These are phyloP conservation scores for Mormoops blainvillei DNA, from an alignment of 2,113 vertebrate species.

Conservation along the genomic window DNA sequence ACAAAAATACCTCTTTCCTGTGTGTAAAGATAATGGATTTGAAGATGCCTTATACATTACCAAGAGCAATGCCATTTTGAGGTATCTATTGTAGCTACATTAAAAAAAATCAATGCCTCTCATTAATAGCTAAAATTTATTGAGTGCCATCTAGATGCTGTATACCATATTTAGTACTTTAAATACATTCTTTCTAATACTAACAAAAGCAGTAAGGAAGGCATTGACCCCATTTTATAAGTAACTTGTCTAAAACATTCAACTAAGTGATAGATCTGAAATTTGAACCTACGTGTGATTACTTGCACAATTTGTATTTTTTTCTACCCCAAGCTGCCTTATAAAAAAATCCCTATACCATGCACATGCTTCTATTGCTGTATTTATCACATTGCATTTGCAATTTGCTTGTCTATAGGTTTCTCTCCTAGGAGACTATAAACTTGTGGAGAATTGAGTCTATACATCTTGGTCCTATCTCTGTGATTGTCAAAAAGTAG, in stretches of 20 bases:
- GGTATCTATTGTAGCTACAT: neutral
- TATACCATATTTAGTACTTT: neutral
- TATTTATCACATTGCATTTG: neutral
- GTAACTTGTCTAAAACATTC: neutral
- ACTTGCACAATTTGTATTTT: neutral
- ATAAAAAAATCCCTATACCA: neutral
- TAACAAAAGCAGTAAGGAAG: neutral
- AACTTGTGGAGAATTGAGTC: neutral
- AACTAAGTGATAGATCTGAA: neutral
- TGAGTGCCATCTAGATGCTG: neutral
- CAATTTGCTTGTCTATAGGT: neutral
- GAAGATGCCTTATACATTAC: neutral
- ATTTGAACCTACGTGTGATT: neutral
- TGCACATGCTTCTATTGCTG: neutral
- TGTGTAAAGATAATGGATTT: neutral
- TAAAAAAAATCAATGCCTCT: slow-evolving; percentile 8
- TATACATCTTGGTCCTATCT: neutral
- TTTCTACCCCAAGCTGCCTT: neutral
- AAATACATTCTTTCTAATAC: neutral
- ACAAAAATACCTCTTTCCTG: neutral
- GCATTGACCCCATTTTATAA: neutral
- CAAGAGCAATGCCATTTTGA: neutral
- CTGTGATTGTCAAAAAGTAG: neutral
- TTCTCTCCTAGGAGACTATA: neutral
- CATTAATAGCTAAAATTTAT: slow-evolving; percentile 40